Evolutionary conservation across 2,113 vertebrate genomes (phyloP), one percentile per base, ranked within the genome.

Genomic region (Mobula birostris): DNA sequence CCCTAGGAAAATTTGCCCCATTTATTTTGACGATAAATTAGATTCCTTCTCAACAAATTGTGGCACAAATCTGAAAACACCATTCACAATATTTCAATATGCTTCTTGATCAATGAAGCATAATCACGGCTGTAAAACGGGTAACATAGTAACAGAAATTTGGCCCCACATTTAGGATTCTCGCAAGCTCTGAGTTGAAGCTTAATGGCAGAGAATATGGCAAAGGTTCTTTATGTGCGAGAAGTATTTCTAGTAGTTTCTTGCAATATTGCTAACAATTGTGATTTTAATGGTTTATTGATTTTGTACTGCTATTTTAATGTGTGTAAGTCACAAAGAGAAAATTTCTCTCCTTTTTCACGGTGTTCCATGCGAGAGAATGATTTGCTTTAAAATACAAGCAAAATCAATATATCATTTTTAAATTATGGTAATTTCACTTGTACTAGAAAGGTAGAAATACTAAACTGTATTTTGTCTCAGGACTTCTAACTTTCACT

Each of bases 241-340:
- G 29, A n/a, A 29, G 0, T n/a, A n/a, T 11, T 36, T 9, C 77
- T 36, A 15, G n/a, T 12, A 15, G n/a, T 79, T 36, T 15, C 36
- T 14, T 15, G n/a, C n/a, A 79, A 36, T 3, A 36, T 29, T 79
- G 12, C 32, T 79, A 79, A n/a, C 7, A 36, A 32, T 79, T 79
- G n/a, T 79, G 32, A 79, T 79, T 79, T 32, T 79, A 79, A 79
- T 79, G n/a, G 77, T 79, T 36, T 79, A 32, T 79, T 79, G 77
- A 79, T 79, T 79, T 79, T 32, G 7, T 14, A 2, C n/a, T 79
- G 76, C 29, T 77, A n/a, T 77, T 79, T 79, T 79, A 79, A 79
- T 79, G 29, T 17, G 36, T 79, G 77, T 36, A 36, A 79, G 77
- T 79, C 32, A 79, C n/a, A 36, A 79, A 79, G 77, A 36, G n/a